Conservation (phyloP, 2,888 invertebrate species). For the Frankliniella intonsa region DNA sequence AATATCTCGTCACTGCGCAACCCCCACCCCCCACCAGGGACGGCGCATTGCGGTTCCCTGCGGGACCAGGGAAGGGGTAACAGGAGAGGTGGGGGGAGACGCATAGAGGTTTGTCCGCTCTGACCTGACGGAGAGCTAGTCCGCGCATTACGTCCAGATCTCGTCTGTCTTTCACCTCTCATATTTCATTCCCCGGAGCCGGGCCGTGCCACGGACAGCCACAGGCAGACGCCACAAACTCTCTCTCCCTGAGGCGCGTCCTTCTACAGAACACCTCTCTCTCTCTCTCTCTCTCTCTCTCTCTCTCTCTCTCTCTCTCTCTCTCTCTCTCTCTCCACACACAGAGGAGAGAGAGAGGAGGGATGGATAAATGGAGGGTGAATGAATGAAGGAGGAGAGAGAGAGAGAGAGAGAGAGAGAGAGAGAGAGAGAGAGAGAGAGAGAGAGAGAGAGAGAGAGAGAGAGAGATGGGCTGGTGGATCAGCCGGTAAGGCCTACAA, state of each 20-base stretch:
- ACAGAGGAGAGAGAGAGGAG: no score
- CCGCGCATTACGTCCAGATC: neutral
- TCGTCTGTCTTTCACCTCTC: constrained; percentile 15
- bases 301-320: neutral
- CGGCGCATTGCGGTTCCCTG: constrained; percentile 22
- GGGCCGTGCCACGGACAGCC: neutral
- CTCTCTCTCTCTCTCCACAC: no score
- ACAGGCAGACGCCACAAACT: neutral
- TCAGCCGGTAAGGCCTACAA: no score
- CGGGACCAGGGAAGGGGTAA: neutral
- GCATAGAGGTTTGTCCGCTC: neutral
- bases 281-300: neutral
- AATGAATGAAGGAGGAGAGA: neutral
- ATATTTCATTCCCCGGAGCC: neutral
- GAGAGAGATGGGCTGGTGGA: neutral
- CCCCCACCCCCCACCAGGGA: neutral
- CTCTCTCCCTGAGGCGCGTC: neutral
- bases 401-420: neutral
- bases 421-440: neutral
- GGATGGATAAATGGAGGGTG: no score
- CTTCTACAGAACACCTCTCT: neutral
- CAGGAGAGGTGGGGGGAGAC: neutral
- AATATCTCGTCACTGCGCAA: neutral
- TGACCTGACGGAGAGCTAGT: neutral
- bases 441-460: neutral